These are phyloP conservation scores for Erythrolamprus reginae DNA, from an alignment of 2,113 vertebrate genomes.

Conservation along the genomic window DNA sequence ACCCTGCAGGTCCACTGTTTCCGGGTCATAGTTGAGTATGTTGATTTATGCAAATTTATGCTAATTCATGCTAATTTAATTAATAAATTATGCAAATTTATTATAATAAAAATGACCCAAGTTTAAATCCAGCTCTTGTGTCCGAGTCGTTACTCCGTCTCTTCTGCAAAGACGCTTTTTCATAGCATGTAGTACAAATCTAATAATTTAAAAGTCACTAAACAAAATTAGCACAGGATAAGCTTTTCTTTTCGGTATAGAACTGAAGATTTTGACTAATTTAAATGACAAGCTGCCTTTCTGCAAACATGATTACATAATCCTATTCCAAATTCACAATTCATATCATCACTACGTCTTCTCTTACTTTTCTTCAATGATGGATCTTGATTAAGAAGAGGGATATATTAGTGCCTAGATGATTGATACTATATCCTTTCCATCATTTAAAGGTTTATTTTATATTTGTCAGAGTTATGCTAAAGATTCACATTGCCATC, in stretches of 20 bases:
- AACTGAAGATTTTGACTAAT: constrained; percentile 29
- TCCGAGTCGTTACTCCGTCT: no score
- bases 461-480: neutral
- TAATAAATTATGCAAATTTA: no score
- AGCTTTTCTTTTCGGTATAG: neutral
- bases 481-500: neutral
- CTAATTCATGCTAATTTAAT: no score
- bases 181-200: constrained; percentile 9
- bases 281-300: constrained; percentile 34
- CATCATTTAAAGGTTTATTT: neutral
- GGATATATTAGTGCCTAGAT: neutral
- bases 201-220: no score
- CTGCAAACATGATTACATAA: neutral
- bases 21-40: no score
- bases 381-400: neutral
- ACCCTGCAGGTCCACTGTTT: no score
- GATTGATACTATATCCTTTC: neutral
- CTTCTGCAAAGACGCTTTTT: neutral
- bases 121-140: no score
- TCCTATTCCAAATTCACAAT: neutral
- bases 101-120: no score
- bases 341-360: neutral
- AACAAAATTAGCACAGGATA: constrained; percentile 24
- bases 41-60: no score
- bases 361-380: constrained; percentile 31